Base-by-base conservation (phyloP, 1,140 invertebrate genomes). In the Rhagoletis zephyria region DNA sequence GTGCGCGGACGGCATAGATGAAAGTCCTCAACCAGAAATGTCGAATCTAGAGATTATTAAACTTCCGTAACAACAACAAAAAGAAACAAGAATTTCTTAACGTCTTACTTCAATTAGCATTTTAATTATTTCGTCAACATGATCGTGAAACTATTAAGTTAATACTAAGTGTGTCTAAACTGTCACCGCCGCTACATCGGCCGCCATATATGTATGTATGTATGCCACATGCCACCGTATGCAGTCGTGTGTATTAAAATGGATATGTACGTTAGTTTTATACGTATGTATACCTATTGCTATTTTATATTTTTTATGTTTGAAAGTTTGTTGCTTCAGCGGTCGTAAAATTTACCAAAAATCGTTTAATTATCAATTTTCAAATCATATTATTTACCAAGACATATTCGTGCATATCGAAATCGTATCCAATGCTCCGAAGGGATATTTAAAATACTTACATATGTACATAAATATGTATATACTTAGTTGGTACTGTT, bases 31-130 rank as follows among this genome's bases (percentile, higher is more conserved):
- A 14, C 67, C 6, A 16, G n/a, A 19, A 10, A 10, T 67, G 1
- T 10, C 30, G 9, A 5, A 9, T 12, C 30, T 42, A 67, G 12
- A 67, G 40, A 42, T 64, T 64, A 64, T 19, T 30, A 30, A 30
- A 30, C 30, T 30, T 30, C 30, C 30, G 30, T 30, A 30, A 30
- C 30, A 56, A 56, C 1, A 5, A 56, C 5, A 0, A 56, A 56
- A 56, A 5, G 10, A 7, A 56, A 45, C 42, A 48, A 45, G 14
- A 74, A 63, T n/a, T 48, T 74, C 67, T n/a, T 74, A 45, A 42
- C 67, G 67, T 14, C 42, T 74, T 4, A 48, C 45, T 74, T 74
- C 67, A 74, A 74, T 74, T 74, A 74, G 14, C 67, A 74, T 74
- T 16, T 74, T 48, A 74, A 74, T 74, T 74, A 42, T 48, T 74